Evolutionary conservation across 2,888 invertebrate genomes (phyloP), one percentile per base, ranked within the genome.

Genomic region (Cremastinae sp.): DNA sequence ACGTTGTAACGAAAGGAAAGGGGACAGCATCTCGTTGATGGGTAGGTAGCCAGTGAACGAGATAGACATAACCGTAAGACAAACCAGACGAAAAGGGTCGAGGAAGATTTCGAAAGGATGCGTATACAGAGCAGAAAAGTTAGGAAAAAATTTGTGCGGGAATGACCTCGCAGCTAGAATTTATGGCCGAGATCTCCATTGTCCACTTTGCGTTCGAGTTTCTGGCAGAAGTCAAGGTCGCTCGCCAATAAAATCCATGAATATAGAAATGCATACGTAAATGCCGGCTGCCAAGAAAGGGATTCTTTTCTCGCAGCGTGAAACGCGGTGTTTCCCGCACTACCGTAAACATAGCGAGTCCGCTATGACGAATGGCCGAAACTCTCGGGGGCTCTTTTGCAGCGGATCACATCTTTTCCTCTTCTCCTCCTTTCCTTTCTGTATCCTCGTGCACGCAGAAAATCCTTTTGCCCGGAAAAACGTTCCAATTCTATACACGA

Each of bases 101-200:
- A 41, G n/a, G 16, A 35, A 12, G 20, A 58, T 72, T 53, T 37
- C 35, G 20, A 20, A 12, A 49, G 39, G 39, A 18, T 49, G 41
- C 12, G 22, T 22, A 66, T 4, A 58, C 41, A 18, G 43, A 56
- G 62, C 43, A 45, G 51, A 49, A 66, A 22, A 22, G 55, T 18
- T 18, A 10, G 53, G 58, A 68, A 53, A 74, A 69, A 45, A 74
- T 70, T 79, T 82, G 75, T 66, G 77, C 73, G 81, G 74, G 82
- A 80, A 83, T 83, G 86, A 87, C 87, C 87, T 87, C 85, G 87
- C 75, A 69, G 78, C 3, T 12, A 64, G 75, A 84, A 88, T 88
- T 88, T 88, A 88, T 84, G 85, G 80, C 81, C 78, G n/a, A 71
- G 78, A 39, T 18, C 18, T 78, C 85, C 81, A 86, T 85, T 88